Base-by-base conservation (phyloP, 1,140 invertebrate genomes). In the Idris sp. region DNA sequence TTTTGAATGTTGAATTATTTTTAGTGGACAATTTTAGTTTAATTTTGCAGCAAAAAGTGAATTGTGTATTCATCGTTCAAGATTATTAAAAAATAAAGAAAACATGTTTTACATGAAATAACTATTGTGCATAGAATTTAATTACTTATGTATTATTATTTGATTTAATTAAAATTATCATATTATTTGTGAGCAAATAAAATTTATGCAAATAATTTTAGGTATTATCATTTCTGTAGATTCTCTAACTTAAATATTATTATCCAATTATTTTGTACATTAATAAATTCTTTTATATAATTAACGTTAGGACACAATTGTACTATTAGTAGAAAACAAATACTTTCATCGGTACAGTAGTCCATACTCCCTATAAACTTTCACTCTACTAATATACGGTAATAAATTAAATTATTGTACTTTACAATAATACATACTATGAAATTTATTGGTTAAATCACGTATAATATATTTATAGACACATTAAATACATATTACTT, bases 401-500 rank as follows among this genome's bases (percentile, higher is more conserved):
- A 61, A 61, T 71, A 71, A 71, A 71, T 61, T 10, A 71, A 48
- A 38, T 53, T 15, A 44, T 43, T 40, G 35, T 53, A 36, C 51
- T 73, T 59, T 59, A 73, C 35, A 73, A 6, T 64, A 59, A 31
- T 40, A 33, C 13, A 53, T 74, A 67, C n/a, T n/a, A 56, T 62
- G 31, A 61, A 36, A 67, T 61, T 54, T 10, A 40, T 43, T 33
- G 54, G 46, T 62, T 74, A 74, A 56, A 13, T 62, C 49, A 56
- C 28, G 33, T 74, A 13, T 54, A 53, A 54, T 67, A n/a, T n/a
- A 41, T 54, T 65, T 74, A 74, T 59, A 74, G 54, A 74, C 62
- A 74, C 49, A 61, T 33, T 68, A 62, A 26, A 67, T 74, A 74
- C 54, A 61, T 14, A 61, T 74, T n/a, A 67, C 40, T 68, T 36